Evolutionary conservation across 2,888 invertebrate genomes (phyloP), one percentile per base, ranked within the genome.

Genomic region (Epirrita christyi): DNA sequence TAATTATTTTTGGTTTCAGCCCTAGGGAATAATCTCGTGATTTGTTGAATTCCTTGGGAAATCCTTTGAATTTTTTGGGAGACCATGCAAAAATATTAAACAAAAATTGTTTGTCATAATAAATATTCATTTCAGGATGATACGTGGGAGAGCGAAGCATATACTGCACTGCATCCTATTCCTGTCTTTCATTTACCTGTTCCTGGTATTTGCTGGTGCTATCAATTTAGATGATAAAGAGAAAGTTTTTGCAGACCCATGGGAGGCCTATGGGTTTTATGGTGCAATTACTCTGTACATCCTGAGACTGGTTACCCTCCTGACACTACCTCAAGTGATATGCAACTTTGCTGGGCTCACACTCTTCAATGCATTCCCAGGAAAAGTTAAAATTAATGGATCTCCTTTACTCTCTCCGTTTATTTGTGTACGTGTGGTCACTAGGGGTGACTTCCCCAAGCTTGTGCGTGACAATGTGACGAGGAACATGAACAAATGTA

Each of bases 311-410:
- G 91, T 98, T 47, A 96, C 97, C 51, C 94, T 98, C 76, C 93
- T 98, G 52, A 97, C 98, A 53, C 92, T 98, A 79, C 98, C 98
- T 15, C 97, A 98, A 93, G 97, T 97, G 66, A 75, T 98, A 48
- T 97, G 97, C 83, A 97, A 97, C 82, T 97, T 97, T 85, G 93
- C 96, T 67, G 98, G 98, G 43, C 88, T 98, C 63, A 94, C 96
- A 55, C 93, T 97, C 67, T 98, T 97, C 86, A 98, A 98, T 92
- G 97, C 98, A 65, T 99, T 99, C 84, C 97, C 98, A 50, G 98
- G 98, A 70, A 97, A 97, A 89, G 96, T 98, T 2, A 93, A 95
- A 66, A 89, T 97, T 34, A 97, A 97, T 85, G 97, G 98, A 13
- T 97, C 98, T 6, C 98, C 98, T 2, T 88, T 98, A 34, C 85